Evolutionary conservation across 2,888 invertebrate species (phyloP), one percentile per base, ranked within the genome.

Genomic region (Coecobrya sp.): DNA sequence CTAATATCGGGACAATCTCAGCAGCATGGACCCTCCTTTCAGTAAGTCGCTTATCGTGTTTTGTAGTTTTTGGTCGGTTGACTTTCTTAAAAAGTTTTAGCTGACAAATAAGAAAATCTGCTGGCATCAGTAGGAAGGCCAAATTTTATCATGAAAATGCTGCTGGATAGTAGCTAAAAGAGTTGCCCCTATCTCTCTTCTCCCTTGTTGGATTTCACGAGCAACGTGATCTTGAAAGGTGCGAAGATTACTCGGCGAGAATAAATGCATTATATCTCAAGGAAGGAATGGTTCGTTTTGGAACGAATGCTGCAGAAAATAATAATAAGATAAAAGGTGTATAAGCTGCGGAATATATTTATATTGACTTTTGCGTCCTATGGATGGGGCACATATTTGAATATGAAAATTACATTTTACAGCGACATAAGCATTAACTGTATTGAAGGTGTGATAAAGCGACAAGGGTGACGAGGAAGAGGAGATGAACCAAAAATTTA

Each of bases 181-280:
- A 25, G 59, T 36, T 59, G 7, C 59, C 19, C 59, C n/a, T 59
- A 59, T 19, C 0, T 68, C 42, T 68, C 70, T 25, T 86, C 36
- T 62, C 25, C 49, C 68, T 16, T 62, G n/a, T 76, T 76, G 45
- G 36, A 36, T 76, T 76, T 76, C 70, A 19, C 59, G 62, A 87
- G n/a, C n/a, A n/a, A 87, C 73, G 52, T 87, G 76, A 76, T 87
- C 59, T 70, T 82, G 70, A 82, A 89, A 82, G 70, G 89, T 89
- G 70, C 70, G 88, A 89, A 89, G 82, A 82, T 62, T 76, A 76
- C 30, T 19, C 7, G 4, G 1, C n/a, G 22, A 8, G 22, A 59
- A 11, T n/a, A n/a, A n/a, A 19, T 59, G 36, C 36, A 36, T 59
- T 59, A 19, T 11, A 8, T 19, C 49, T 49, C 10, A 19, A 13